These are phyloP conservation scores for Thereuonema tuberculata DNA, from an alignment of 1,140 invertebrate species.

Conservation along the genomic window DNA sequence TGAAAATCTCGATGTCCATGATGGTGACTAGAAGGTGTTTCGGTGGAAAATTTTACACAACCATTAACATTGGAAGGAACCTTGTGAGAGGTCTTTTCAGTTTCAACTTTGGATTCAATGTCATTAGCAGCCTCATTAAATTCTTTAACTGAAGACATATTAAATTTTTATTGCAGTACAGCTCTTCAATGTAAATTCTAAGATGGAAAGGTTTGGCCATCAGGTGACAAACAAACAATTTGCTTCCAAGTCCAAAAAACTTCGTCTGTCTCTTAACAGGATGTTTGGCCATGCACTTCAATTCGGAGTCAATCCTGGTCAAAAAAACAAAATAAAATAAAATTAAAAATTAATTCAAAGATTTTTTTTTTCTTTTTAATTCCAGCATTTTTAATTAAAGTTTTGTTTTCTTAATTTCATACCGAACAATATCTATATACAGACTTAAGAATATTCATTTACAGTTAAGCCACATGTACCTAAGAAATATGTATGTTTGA, in stretches of 20 bases:
- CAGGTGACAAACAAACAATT: neutral
- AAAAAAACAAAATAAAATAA: neutral
- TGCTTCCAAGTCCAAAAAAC: neutral
- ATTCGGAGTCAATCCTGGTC: neutral
- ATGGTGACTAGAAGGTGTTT: neutral
- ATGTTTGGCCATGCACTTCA: neutral
- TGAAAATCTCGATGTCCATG: neutral
- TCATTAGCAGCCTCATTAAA: slow-evolving; percentile 9
- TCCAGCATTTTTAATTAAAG: too few relatives aligned
- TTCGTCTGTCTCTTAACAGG: neutral
- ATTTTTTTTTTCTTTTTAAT: too few relatives aligned
- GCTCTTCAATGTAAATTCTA: slow-evolving; percentile 7
- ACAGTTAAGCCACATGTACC: too few relatives aligned
- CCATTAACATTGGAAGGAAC: neutral
- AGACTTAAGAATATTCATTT: too few relatives aligned
- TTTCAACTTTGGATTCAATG: neutral
- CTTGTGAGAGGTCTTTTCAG: neutral
- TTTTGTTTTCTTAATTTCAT: too few relatives aligned
- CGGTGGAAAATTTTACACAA: slow-evolving; percentile 3
- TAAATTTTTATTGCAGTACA: slow-evolving; percentile 12
- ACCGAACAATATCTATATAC: too few relatives aligned
- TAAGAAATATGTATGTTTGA: too few relatives aligned
- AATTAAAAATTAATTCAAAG: too few relatives aligned
- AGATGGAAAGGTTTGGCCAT: slow-evolving; percentile 15
- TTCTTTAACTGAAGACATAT: slow-evolving; percentile 14